These are phyloP conservation scores for Phoenicopterus ruber DNA, from an alignment of 2,113 vertebrate species.

Conservation along the genomic window DNA sequence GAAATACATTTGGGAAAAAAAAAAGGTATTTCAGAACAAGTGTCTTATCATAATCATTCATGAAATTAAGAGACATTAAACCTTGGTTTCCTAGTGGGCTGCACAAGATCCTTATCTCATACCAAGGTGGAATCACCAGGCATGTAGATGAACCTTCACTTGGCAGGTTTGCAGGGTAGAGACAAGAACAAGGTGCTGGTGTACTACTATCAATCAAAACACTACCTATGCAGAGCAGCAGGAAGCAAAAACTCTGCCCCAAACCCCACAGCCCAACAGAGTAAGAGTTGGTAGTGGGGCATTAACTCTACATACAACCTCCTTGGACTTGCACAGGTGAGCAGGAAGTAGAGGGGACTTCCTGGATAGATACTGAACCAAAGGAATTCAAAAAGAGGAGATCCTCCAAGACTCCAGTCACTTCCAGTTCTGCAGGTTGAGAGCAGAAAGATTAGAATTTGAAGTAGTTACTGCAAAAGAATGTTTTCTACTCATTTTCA, in stretches of 20 bases:
- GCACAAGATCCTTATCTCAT: background rate
- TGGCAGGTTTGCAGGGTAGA: background rate
- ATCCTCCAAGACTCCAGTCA: background rate
- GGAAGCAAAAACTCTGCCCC: background rate
- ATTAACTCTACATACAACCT: background rate
- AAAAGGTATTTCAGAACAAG: background rate
- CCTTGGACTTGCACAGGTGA: background rate
- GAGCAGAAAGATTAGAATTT: background rate
- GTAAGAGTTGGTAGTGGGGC: background rate
- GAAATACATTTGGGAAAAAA: background rate
- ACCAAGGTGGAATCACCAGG: background rate
- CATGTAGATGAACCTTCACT: fast-evolving
- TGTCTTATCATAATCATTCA: background rate
- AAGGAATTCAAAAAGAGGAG: background rate
- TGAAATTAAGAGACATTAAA: background rate
- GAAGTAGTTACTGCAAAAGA: background rate
- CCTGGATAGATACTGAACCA: background rate
- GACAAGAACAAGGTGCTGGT: background rate
- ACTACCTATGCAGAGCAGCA: background rate
- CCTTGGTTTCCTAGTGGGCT: background rate
- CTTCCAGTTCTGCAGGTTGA: background rate
- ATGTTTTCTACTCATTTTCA: background rate
- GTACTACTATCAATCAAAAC: background rate
- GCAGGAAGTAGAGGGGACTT: background rate
- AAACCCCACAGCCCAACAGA: background rate